These are phyloP conservation scores for Tapirus indicus DNA, from an alignment of 2,797 vertebrate species.

Conservation along the genomic window DNA sequence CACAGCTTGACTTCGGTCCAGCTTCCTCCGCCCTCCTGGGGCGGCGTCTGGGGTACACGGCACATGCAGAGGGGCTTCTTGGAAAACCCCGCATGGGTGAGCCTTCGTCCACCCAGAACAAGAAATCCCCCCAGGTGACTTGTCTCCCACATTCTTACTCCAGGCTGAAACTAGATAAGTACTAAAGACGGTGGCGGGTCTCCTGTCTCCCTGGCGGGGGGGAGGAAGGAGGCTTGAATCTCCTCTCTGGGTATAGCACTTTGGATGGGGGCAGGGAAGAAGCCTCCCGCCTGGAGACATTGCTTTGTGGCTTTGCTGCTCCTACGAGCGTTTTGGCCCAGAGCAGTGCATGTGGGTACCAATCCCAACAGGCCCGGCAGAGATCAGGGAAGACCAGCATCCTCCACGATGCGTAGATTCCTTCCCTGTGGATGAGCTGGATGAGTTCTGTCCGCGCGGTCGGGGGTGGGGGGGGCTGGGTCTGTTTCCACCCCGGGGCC, in stretches of 20 bases:
- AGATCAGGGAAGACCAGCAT: background rate
- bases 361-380: background rate
- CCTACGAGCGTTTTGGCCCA: accelerated
- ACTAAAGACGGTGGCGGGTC: background rate
- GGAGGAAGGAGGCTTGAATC: background rate
- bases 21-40: background rate
- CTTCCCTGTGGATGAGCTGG: background rate
- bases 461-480: no score
- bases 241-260: accelerated
- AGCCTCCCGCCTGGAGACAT: accelerated
- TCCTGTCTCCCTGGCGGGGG: background rate
- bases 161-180: background rate
- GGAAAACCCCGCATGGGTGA: no score
- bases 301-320: background rate
- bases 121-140: background rate
- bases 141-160: background rate
- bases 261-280: background rate
- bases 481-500: background rate
- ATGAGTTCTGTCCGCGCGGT: no score
- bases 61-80: accelerated
- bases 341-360: accelerated
- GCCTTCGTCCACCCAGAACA: background rate
- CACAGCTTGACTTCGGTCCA: accelerated
- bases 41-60: accelerated
- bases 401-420: background rate